A percentile compares a stretch with the other conserved stretches of the same genome.
These are phyloP conservation scores for Hippocampus comes DNA, from an alignment of 2,113 vertebrate species.

Conservation along the genomic window DNA sequence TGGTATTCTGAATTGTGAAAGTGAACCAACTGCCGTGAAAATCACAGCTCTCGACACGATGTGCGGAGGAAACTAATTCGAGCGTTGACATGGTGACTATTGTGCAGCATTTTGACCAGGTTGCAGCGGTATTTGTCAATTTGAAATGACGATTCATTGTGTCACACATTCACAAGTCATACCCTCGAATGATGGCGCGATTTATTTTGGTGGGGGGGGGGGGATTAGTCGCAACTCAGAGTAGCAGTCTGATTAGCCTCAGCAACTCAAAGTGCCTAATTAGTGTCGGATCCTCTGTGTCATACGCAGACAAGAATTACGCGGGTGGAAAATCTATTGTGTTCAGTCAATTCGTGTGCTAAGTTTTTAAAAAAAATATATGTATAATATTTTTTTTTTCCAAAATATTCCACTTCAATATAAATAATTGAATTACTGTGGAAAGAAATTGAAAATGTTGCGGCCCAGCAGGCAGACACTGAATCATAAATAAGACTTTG, in stretches of 20 bases:
- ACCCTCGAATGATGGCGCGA: slow-evolving; percentile 33
- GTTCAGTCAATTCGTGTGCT: background rate
- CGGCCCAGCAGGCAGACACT: slow-evolving; percentile 26
- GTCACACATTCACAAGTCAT: background rate
- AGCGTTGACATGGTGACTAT: background rate
- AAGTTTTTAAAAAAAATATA: background rate
- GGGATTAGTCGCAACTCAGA: slow-evolving; percentile 56
- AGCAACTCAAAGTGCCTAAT: slow-evolving; percentile 63
- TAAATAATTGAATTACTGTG: slow-evolving; percentile 38
- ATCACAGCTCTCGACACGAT: background rate
- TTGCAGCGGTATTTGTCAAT: background rate
- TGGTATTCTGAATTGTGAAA: background rate
- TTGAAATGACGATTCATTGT: background rate
- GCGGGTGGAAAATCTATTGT: background rate
- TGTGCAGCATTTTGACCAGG: background rate
- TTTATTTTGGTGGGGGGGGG: background rate
- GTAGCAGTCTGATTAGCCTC: slow-evolving; percentile 61
- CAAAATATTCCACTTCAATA: slow-evolving; percentile 26
- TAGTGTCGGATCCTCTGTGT: slow-evolving; percentile 45
- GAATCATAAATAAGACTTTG: slow-evolving; percentile 50
- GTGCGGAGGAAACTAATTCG: background rate
- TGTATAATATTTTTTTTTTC: slow-evolving; percentile 1
- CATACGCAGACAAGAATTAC: background rate
- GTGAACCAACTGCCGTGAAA: background rate
- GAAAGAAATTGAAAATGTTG: slow-evolving; percentile 40